phyloP scores from a whole-genome alignment of 1,140 invertebrate genomes.

The Meloidogyne exigua region DNA sequence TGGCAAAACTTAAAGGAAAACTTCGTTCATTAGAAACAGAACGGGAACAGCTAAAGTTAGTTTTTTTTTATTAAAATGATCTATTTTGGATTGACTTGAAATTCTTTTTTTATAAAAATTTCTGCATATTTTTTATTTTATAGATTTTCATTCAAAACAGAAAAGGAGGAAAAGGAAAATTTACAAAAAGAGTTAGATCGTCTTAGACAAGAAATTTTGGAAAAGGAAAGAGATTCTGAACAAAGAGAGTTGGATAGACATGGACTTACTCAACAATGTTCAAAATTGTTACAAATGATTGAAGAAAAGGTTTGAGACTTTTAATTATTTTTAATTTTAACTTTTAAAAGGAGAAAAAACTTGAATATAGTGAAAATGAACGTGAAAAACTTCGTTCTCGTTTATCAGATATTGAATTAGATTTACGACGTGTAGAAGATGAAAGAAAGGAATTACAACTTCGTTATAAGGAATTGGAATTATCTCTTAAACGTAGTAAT shows the following conservation, averaged over 20 bases:
- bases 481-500: constrained; percentile 26
- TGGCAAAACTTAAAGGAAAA: constrained; percentile 37
- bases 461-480: constrained; percentile 27
- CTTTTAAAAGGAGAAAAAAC: constrained; percentile 33
- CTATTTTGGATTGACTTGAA: too few relatives aligned
- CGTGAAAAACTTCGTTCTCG: constrained; percentile 26
- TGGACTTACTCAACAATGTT: constrained; percentile 26
- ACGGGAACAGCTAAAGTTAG: constrained; percentile 29
- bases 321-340: constrained; percentile 12
- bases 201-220: constrained; percentile 29
- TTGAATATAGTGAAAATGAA: constrained; percentile 34
- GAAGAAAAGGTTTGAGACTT: constrained; percentile 38
- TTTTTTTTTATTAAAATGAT: neutral
- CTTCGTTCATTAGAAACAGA: constrained; percentile 30
- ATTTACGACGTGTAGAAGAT: constrained; percentile 31
- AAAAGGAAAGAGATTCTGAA: constrained; percentile 30
- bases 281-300: constrained; percentile 37
- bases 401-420: constrained; percentile 28
- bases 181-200: constrained; percentile 29
- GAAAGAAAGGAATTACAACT: constrained; percentile 31
- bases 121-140: constrained; percentile 22
- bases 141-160: constrained; percentile 25
- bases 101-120: too few relatives aligned
- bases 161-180: constrained; percentile 36
- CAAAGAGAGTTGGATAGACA: constrained; percentile 28